phyloP scores from a whole-genome alignment of 1,140 invertebrate species.

The Orius insidiosus region DNA sequence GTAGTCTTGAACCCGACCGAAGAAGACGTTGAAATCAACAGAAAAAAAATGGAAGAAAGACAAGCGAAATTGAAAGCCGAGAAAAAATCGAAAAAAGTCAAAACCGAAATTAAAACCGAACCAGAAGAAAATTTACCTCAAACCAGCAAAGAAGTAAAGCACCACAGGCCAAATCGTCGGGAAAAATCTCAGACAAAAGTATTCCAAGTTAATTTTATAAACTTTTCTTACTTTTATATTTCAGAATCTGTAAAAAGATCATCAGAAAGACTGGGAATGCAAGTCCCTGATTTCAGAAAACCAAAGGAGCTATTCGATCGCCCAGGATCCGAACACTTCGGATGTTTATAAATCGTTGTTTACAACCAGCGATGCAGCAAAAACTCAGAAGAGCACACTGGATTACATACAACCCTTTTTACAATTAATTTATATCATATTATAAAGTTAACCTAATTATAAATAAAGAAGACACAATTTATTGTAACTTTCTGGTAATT shows the following conservation, averaged over 20 bases:
- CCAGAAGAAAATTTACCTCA: slow-evolving; percentile 4
- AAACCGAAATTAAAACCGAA: slow-evolving; percentile 14
- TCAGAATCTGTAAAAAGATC: slow-evolving; percentile 7
- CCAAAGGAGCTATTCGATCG: slow-evolving; percentile 65
- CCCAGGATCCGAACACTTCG: slow-evolving; percentile 77
- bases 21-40: slow-evolving; percentile 54
- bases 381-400: slow-evolving; percentile 81
- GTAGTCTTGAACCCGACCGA: slow-evolving; percentile 73
- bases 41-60: slow-evolving; percentile 42
- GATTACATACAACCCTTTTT: slow-evolving; percentile 95
- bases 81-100: slow-evolving; percentile 15
- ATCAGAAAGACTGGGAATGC: slow-evolving; percentile 18
- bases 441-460: too few relatives aligned
- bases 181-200: not conserved
- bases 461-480: too few relatives aligned
- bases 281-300: slow-evolving; percentile 56
- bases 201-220: not conserved
- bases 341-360: slow-evolving; percentile 92
- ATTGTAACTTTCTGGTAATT: too few relatives aligned
- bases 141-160: too few relatives aligned
- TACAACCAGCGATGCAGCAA: slow-evolving; percentile 70
- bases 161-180: not conserved
- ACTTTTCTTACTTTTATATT: slow-evolving; percentile 1
- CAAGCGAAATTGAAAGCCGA: slow-evolving; percentile 39
- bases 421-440: slow-evolving; percentile 45